These are phyloP conservation scores for Spheniscus humboldti DNA, from an alignment of 2,797 vertebrate genomes.

Conservation along the genomic window DNA sequence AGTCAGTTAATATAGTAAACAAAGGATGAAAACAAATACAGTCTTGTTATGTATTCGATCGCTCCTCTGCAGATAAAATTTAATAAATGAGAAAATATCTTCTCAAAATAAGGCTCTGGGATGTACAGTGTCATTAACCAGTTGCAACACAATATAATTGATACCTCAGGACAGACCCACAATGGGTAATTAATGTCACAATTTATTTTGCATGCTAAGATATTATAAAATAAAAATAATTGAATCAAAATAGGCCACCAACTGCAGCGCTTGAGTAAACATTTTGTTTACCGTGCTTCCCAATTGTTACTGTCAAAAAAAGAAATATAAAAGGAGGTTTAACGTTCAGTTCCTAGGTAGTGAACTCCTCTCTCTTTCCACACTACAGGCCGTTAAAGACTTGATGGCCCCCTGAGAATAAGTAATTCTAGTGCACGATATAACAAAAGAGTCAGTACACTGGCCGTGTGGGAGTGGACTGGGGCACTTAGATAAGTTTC, in stretches of 20 bases:
- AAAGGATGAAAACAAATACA: slow-evolving; percentile 6
- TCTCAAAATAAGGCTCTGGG: slow-evolving; percentile 1
- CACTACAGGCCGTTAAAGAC: slow-evolving; percentile 45
- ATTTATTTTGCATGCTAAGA: slow-evolving; percentile 15
- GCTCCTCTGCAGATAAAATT: slow-evolving; percentile 49
- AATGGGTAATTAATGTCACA: neutral
- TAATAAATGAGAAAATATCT: slow-evolving; percentile 58
- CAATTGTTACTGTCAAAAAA: slow-evolving; percentile 41
- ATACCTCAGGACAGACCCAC: neutral
- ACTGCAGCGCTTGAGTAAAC: slow-evolving; percentile 4
- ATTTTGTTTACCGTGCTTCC: slow-evolving; percentile 42
- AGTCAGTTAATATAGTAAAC: slow-evolving; percentile 22
- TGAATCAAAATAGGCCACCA: slow-evolving; percentile 12
- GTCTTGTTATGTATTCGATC: neutral
- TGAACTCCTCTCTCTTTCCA: slow-evolving; percentile 48
- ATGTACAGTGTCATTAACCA: slow-evolving; percentile 3
- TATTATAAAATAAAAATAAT: slow-evolving; percentile 32
- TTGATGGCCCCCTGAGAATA: slow-evolving; percentile 35
- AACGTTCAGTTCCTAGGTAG: slow-evolving; percentile 54
- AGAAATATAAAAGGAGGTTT: slow-evolving; percentile 49
- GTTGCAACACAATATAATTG: neutral
- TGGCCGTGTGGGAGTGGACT: slow-evolving; percentile 37
- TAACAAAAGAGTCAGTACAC: slow-evolving; percentile 41
- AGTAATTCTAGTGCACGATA: slow-evolving; percentile 35
- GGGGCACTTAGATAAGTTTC: slow-evolving; percentile 66